Evolutionary conservation across 2,113 vertebrate species (phyloP).

Genomic region (Anoplopoma fimbria): DNA sequence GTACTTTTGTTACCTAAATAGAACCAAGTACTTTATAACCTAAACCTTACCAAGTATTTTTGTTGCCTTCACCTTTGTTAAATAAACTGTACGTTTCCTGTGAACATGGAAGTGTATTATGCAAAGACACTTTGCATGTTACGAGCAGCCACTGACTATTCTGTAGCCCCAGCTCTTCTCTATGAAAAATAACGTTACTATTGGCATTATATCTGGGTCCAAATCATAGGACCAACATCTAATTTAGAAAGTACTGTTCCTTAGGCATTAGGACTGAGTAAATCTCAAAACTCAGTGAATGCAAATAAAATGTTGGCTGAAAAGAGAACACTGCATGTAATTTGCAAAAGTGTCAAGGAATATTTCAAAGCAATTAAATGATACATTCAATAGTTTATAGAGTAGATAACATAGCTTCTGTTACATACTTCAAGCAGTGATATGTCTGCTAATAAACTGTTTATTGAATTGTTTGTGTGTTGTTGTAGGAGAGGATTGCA

Average conservation of each 20-base stretch:
- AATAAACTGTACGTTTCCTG: too few species aligned
- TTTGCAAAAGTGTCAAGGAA: not conserved
- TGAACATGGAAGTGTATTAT: too few species aligned
- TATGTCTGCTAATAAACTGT: constrained; percentile 3
- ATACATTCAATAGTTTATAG: not conserved
- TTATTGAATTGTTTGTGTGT: constrained; percentile 16
- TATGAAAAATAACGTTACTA: not conserved
- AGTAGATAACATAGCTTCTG: not conserved
- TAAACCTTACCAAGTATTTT: too few species aligned
- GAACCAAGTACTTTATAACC: too few species aligned
- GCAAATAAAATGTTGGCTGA: not conserved
- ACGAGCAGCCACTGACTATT: too few species aligned
- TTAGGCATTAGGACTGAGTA: not conserved
- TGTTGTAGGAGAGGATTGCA: not conserved
- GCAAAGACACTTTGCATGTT: too few species aligned
- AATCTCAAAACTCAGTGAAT: not conserved
- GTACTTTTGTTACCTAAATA: too few species aligned
- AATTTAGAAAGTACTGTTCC: not conserved
- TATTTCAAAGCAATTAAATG: not conserved
- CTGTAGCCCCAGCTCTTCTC: too few species aligned
- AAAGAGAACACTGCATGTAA: not conserved
- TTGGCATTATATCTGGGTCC: not conserved
- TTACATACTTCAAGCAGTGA: not conserved
- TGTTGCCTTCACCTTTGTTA: too few species aligned
- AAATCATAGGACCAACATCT: not conserved